These are phyloP conservation scores for Athalia cordata DNA, from an alignment of 2,888 invertebrate genomes.

Conservation along the genomic window DNA sequence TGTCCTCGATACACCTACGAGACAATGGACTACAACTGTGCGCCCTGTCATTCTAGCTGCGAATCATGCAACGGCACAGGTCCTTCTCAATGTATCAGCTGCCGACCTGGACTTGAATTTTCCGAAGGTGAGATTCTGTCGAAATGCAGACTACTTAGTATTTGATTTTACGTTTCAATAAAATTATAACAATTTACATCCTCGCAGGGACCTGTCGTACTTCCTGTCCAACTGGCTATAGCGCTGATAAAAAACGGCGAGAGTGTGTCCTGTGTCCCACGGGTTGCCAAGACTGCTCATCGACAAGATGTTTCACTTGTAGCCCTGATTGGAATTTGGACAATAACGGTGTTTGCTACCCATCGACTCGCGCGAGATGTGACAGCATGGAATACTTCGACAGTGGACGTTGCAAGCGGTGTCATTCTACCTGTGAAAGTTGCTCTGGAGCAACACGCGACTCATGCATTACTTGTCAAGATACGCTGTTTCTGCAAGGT, in stretches of 20 bases:
- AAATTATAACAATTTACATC: slow-evolving; percentile 64
- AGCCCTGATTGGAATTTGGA: slow-evolving; percentile 84
- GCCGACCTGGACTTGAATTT: slow-evolving; percentile 83
- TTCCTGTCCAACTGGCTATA: slow-evolving; percentile 84
- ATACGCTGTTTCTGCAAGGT: slow-evolving; percentile 83
- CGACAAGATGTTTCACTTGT: slow-evolving; percentile 84
- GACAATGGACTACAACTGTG: slow-evolving; percentile 90
- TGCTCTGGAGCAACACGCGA: slow-evolving; percentile 86
- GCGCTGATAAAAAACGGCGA: slow-evolving; percentile 85
- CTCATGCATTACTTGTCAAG: slow-evolving; percentile 85
- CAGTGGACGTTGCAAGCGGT: slow-evolving; percentile 82
- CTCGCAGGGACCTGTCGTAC: slow-evolving; percentile 82
- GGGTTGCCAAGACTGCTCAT: slow-evolving; percentile 86
- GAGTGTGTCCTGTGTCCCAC: slow-evolving; percentile 88
- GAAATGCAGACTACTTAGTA: background rate
- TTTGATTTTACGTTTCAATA: background rate
- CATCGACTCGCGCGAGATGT: slow-evolving; percentile 82
- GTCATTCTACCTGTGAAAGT: slow-evolving; percentile 87
- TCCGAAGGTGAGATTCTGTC: slow-evolving; percentile 79
- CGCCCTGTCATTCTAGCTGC: slow-evolving; percentile 86
- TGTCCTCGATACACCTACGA: slow-evolving; percentile 90
- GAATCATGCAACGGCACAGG: slow-evolving; percentile 87
- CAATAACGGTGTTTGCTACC: slow-evolving; percentile 85
- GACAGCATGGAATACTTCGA: slow-evolving; percentile 81
- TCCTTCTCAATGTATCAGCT: slow-evolving; percentile 87